Evolutionary conservation across 2,888 invertebrate species (phyloP).

Genomic region (Tridacna crocea): DNA sequence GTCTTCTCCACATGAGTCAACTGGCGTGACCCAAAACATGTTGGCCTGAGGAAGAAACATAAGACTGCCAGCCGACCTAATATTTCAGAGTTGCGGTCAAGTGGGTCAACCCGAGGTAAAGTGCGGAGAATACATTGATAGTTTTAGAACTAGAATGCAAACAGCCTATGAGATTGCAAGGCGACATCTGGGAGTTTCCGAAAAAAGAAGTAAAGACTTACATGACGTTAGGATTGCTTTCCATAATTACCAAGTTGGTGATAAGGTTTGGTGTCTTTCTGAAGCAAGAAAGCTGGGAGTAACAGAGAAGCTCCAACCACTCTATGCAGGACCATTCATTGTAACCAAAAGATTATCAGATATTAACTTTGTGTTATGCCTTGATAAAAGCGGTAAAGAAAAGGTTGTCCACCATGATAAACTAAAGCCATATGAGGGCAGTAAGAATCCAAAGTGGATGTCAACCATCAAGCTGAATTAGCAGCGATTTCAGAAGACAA

Average conservation of each 20-base stretch:
- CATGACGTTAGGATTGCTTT: conserved; percentile 39
- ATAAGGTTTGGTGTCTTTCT: conserved; percentile 49
- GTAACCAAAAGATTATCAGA: conserved; percentile 24
- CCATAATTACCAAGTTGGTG: conserved; percentile 32
- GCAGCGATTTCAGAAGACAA: not conserved
- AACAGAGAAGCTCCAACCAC: conserved; percentile 41
- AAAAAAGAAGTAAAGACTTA: conserved; percentile 40
- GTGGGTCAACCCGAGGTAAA: not conserved
- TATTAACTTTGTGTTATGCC: conserved; percentile 33
- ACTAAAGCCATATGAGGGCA: conserved; percentile 37
- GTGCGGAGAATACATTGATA: conserved; percentile 33
- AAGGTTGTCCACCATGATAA: conserved; percentile 45
- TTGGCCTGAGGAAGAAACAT: conserved; percentile 47
- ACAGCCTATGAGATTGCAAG: conserved; percentile 46
- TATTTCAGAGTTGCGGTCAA: conserved; percentile 12
- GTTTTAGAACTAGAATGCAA: conserved; percentile 30
- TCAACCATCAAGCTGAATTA: not conserved
- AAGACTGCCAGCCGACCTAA: conserved; percentile 38
- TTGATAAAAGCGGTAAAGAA: conserved; percentile 17
- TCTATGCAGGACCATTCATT: conserved; percentile 46
- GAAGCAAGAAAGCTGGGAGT: conserved; percentile 39
- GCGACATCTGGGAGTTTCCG: conserved; percentile 27
- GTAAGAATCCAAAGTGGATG: not conserved
- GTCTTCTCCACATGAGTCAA: conserved; percentile 45
- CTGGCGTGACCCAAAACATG: conserved; percentile 47